Evolutionary conservation across 1,140 invertebrate species (phyloP).

Genomic region (Cherax destructor): DNA sequence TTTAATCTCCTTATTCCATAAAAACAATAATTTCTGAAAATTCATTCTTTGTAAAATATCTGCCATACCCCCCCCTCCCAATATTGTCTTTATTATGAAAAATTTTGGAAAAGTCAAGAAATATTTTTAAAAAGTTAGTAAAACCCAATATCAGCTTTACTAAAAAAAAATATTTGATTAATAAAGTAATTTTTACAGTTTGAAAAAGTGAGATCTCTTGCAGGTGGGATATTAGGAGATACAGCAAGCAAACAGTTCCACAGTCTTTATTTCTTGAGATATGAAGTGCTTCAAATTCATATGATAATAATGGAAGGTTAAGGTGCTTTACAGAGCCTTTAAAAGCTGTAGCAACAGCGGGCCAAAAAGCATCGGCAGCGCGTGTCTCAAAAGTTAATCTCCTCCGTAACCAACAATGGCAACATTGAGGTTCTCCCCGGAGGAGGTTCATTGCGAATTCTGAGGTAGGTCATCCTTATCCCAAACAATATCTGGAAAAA

Average conservation of each 20-base stretch:
- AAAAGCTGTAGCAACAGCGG: slow-evolving; percentile 79
- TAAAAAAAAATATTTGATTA: too few relatives aligned
- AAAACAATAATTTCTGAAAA: too few relatives aligned
- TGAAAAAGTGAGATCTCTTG: neutral
- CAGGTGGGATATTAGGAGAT: neutral
- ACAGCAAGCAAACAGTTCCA: neutral
- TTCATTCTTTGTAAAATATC: too few relatives aligned
- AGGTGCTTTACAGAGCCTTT: slow-evolving; percentile 52
- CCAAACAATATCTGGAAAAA: slow-evolving; percentile 85
- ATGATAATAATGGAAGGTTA: too few relatives aligned
- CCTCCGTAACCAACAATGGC: slow-evolving; percentile 91
- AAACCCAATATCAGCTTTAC: too few relatives aligned
- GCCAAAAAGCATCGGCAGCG: slow-evolving; percentile 89
- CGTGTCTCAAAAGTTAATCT: slow-evolving; percentile 90
- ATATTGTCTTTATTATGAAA: too few relatives aligned
- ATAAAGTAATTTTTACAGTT: neutral
- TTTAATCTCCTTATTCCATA: too few relatives aligned
- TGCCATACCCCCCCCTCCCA: too few relatives aligned
- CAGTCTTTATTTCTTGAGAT: too few relatives aligned
- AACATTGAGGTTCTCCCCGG: slow-evolving; percentile 87
- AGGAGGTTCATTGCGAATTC: slow-evolving; percentile 93
- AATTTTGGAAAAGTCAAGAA: too few relatives aligned
- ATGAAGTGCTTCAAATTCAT: too few relatives aligned
- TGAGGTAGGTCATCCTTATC: slow-evolving; percentile 89
- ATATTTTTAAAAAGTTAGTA: too few relatives aligned